These are phyloP conservation scores for Anser brachyrhynchus DNA, from an alignment of 2,113 vertebrate genomes.

Conservation along the genomic window DNA sequence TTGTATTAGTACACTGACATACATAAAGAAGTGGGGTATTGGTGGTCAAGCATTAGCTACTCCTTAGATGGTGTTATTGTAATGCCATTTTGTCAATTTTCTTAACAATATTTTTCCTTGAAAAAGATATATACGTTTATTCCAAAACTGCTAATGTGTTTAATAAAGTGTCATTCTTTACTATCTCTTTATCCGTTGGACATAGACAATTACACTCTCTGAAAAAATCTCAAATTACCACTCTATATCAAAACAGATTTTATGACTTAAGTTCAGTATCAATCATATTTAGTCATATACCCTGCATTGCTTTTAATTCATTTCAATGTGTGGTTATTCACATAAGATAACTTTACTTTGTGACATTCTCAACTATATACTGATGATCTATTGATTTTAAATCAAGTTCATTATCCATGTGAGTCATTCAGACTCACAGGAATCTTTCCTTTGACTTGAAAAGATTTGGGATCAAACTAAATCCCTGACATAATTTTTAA, in stretches of 20 bases:
- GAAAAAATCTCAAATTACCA: neutral
- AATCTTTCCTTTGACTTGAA: neutral
- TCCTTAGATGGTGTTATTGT: neutral
- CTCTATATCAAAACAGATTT: neutral
- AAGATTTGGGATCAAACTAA: neutral
- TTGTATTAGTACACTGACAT: neutral
- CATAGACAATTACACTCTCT: neutral
- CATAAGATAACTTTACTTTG: neutral
- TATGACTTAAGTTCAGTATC: neutral
- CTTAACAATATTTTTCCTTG: slow-evolving; percentile 8
- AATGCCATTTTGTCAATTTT: slow-evolving; percentile 21
- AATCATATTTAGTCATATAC: neutral
- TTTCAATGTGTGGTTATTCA: neutral
- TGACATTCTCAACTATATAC: neutral
- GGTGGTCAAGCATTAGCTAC: neutral
- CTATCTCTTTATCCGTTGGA: neutral
- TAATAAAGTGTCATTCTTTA: neutral
- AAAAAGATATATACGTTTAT: neutral
- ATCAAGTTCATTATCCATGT: neutral
- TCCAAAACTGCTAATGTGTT: neutral
- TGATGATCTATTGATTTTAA: slow-evolving; percentile 15
- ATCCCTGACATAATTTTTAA: neutral
- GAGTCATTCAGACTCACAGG: neutral
- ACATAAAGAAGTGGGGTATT: neutral
- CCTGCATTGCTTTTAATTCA: neutral